These are phyloP conservation scores for Xestia sexstrigata DNA, from an alignment of 2,888 invertebrate genomes.

Conservation along the genomic window DNA sequence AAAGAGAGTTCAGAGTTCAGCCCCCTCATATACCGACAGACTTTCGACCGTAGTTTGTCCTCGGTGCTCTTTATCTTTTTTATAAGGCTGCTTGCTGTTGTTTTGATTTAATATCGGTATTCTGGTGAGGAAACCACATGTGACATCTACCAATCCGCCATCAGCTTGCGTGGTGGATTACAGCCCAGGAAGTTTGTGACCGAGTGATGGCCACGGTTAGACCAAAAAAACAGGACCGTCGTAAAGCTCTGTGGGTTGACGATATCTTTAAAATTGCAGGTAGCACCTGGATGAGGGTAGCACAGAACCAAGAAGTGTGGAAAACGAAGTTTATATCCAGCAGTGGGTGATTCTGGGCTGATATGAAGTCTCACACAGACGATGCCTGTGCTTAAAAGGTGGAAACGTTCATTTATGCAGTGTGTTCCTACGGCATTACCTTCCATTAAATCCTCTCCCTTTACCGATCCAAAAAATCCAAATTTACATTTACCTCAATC, in stretches of 20 bases:
- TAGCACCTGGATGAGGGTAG: background rate
- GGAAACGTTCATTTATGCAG: no score
- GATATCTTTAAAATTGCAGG: background rate
- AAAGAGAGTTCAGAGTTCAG: no score
- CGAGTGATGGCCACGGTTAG: background rate
- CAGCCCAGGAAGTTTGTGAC: background rate
- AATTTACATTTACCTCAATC: conserved; percentile 6
- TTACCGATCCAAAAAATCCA: background rate
- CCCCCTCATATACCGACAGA: no score
- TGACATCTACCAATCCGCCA: background rate
- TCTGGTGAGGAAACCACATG: background rate
- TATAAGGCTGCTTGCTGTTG: background rate
- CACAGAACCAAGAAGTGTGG: rapidly evolving
- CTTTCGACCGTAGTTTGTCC: no score
- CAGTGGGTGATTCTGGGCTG: background rate
- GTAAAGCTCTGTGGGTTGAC: background rate
- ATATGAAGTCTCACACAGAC: background rate
- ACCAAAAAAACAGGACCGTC: no score
- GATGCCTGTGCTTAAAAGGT: no score
- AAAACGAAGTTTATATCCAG: background rate
- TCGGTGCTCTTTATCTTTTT: no score
- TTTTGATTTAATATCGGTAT: background rate
- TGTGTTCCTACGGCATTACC: no score
- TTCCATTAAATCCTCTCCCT: background rate
- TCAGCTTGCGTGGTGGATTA: background rate